Conservation (phyloP, 2,888 invertebrate genomes). For the Epinotia ramella region DNA sequence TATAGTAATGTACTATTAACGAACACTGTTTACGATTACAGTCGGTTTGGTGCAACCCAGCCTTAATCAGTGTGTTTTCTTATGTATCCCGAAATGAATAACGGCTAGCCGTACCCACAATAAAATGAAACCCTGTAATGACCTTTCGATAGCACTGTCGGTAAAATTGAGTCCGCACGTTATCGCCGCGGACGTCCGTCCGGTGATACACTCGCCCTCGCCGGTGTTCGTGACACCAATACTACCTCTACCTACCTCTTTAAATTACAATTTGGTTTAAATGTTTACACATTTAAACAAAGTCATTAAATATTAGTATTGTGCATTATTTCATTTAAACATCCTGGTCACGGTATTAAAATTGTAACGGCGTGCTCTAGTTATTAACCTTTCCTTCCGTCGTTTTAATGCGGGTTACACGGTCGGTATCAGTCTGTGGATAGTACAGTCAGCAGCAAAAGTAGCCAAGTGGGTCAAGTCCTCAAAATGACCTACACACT, state of each 20-base stretch:
- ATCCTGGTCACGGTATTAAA: no score
- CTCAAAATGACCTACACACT: no score
- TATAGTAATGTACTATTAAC: no score
- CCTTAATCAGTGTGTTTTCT: neutral
- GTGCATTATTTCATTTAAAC: no score
- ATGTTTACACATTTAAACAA: neutral
- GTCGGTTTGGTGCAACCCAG: no score
- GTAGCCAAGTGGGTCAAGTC: no score
- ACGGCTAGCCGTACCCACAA: neutral
- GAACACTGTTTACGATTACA: no score
- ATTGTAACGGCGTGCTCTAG: no score
- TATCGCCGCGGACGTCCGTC: conserved; percentile 24
- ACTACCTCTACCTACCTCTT: neutral
- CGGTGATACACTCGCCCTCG: neutral
- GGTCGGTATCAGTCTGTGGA: no score
- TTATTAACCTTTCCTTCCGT: no score
- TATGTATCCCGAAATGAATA: neutral
- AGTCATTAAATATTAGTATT: neutral
- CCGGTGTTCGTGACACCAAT: conserved; percentile 27
- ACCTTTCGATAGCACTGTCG: conserved; percentile 3
- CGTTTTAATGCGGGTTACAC: no score
- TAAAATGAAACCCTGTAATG: neutral
- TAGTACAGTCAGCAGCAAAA: no score
- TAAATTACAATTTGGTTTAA: neutral
- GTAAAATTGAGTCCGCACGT: conserved; percentile 13